phyloP scores from a whole-genome alignment of 1,140 invertebrate genomes.

The Apis laboriosa region DNA sequence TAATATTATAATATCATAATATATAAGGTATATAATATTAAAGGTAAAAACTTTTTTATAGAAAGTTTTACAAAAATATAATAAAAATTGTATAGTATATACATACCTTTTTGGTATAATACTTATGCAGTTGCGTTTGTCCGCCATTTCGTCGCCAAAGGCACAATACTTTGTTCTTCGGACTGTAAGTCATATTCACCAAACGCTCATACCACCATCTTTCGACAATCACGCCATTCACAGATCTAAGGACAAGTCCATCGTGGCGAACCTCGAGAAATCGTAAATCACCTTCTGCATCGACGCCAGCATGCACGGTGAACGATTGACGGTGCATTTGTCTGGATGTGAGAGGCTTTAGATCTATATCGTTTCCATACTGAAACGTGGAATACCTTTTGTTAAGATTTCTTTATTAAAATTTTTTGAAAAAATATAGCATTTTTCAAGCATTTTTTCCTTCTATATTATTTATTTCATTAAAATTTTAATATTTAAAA shows the following conservation, averaged over 20 bases:
- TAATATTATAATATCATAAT: too few species aligned
- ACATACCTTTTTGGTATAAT: constrained; percentile 98
- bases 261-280: constrained; percentile 99
- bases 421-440: neutral
- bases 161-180: constrained; percentile 98
- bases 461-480: neutral
- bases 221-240: constrained; percentile 97
- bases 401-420: neutral
- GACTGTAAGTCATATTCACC: constrained; percentile 99
- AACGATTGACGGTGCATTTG: constrained; percentile 98
- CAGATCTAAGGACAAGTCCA: constrained; percentile 95
- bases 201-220: constrained; percentile 99
- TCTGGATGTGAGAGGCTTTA: constrained; percentile 95
- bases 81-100: neutral
- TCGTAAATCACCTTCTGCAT: constrained; percentile 94
- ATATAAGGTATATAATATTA: too few species aligned
- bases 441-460: neutral
- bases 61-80: too few species aligned
- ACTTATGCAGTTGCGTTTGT: constrained; percentile 97
- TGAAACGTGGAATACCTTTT: constrained; percentile 68
- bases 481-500: too few species aligned
- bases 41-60: too few species aligned
- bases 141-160: constrained; percentile 95
- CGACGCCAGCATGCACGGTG: constrained; percentile 96
- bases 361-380: constrained; percentile 98